Evolutionary conservation across 2,888 invertebrate genomes (phyloP).

Genomic region (Gerris lacustris): DNA sequence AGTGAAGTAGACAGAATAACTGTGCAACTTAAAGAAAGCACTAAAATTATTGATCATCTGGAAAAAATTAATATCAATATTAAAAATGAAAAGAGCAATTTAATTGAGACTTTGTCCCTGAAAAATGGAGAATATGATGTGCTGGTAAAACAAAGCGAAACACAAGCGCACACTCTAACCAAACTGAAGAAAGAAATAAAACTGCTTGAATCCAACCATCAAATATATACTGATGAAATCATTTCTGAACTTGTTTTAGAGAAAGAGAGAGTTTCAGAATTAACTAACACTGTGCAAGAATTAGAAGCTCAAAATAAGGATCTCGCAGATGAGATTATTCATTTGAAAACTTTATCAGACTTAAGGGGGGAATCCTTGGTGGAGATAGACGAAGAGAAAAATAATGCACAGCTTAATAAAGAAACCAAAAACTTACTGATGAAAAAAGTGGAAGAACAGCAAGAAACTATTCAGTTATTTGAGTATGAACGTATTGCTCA

Average conservation of each 20-base stretch:
- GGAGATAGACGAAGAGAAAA: not conserved
- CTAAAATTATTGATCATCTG: not conserved
- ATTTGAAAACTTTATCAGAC: not conserved
- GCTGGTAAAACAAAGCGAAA: slow-evolving; percentile 20
- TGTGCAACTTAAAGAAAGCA: not conserved
- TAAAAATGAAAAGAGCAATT: no score
- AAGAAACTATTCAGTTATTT: slow-evolving; percentile 14
- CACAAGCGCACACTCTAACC: slow-evolving; percentile 12
- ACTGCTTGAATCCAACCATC: slow-evolving; percentile 18
- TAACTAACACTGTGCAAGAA: slow-evolving; percentile 17
- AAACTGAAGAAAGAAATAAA: slow-evolving; percentile 22
- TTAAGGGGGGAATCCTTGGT: not conserved
- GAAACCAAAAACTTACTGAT: slow-evolving; percentile 12
- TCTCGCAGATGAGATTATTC: not conserved
- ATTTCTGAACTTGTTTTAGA: slow-evolving; percentile 27
- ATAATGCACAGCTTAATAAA: not conserved
- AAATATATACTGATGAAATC: slow-evolving; percentile 25
- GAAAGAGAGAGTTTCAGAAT: slow-evolving; percentile 24
- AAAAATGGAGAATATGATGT: slow-evolving; percentile 24
- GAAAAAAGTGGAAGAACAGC: slow-evolving; percentile 16
- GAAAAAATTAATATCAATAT: slow-evolving; percentile 10
- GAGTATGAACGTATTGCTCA: not conserved
- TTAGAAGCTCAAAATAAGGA: slow-evolving; percentile 14
- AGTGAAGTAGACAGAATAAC: not conserved
- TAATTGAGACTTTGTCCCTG: slow-evolving; percentile 19